Percentiles rank a stretch among this genome's conserved stretches.
phyloP scores from a whole-genome alignment of 1,140 invertebrate species.

The Sarcophaga peregrina region DNA sequence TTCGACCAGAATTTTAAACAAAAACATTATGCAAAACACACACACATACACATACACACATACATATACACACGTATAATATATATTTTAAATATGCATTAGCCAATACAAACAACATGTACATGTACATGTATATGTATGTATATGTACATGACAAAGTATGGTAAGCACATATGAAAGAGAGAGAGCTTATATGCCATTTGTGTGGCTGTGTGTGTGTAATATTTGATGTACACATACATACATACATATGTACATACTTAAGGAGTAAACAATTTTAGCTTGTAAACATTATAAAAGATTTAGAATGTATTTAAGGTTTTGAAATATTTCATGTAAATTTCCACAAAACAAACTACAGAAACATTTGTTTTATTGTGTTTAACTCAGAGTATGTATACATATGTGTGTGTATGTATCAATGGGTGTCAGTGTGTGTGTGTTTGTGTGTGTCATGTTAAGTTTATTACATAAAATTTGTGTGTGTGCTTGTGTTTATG shows the following conservation, averaged over 20 bases:
- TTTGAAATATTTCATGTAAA: slow-evolving; percentile 40
- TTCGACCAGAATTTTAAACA: not conserved
- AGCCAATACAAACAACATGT: not conserved
- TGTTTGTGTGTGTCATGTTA: too few species aligned
- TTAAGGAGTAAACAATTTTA: slow-evolving; percentile 40
- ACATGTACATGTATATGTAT: not conserved
- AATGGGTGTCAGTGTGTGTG: not conserved
- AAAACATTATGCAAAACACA: too few species aligned
- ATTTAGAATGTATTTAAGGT: slow-evolving; percentile 36
- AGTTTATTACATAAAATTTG: not conserved
- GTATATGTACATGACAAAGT: not conserved
- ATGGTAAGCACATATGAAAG: not conserved
- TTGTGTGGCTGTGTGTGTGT: not conserved
- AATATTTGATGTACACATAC: not conserved
- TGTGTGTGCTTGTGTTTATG: not conserved
- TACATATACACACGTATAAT: too few species aligned
- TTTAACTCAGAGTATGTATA: not conserved
- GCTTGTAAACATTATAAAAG: slow-evolving; percentile 41
- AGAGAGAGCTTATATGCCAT: not conserved
- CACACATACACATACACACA: too few species aligned
- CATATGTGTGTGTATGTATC: not conserved
- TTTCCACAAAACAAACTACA: not conserved
- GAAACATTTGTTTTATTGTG: slow-evolving; percentile 17
- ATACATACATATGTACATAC: not conserved
- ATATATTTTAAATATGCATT: too few species aligned